Conservation (phyloP, 2,113 vertebrate species). For the Nicator chloris region DNA sequence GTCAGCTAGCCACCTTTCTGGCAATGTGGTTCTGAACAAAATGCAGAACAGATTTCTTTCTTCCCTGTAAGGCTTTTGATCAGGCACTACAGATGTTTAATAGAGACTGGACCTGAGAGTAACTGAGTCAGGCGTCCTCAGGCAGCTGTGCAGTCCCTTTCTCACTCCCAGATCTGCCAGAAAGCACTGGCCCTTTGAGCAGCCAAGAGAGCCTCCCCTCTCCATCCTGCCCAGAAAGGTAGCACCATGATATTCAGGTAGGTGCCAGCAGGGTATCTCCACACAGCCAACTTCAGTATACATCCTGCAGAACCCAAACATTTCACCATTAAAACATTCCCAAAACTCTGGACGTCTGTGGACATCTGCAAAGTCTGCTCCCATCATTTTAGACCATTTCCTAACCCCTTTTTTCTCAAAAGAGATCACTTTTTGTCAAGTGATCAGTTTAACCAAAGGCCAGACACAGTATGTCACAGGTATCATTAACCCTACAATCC, state of each 20-base stretch:
- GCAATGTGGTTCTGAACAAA: neutral
- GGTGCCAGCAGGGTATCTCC: neutral
- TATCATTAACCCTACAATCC: neutral
- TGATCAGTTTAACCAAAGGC: neutral
- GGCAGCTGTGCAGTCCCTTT: neutral
- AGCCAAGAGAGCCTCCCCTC: neutral
- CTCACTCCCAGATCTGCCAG: neutral
- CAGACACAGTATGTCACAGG: neutral
- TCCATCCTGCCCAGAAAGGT: neutral
- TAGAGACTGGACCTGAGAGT: neutral
- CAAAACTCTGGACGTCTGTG: fast-evolving
- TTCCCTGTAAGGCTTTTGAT: neutral
- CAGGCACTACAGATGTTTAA: neutral
- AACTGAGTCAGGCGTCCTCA: neutral
- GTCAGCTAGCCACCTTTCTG: neutral
- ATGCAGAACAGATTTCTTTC: neutral
- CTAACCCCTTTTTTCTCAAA: neutral
- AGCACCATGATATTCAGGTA: neutral
- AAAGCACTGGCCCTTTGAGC: neutral
- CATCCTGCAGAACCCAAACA: neutral
- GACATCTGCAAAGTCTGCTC: neutral
- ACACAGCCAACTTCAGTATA: neutral
- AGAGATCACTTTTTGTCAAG: neutral
- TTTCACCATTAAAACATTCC: neutral
- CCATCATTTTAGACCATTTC: neutral